These are phyloP conservation scores for Hylia prasina DNA, from an alignment of 2,113 vertebrate genomes.

Conservation along the genomic window DNA sequence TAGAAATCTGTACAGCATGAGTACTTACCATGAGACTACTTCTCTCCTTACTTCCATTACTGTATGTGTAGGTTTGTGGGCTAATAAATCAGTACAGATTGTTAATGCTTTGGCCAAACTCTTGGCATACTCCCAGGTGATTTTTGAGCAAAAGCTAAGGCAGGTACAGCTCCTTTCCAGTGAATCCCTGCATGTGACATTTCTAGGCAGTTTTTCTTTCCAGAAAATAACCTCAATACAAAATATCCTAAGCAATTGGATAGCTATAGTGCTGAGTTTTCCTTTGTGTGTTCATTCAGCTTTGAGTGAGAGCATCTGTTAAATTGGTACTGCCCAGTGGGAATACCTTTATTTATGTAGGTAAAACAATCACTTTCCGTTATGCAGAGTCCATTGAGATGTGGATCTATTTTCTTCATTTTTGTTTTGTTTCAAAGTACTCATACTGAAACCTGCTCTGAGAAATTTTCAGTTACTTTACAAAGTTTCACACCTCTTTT, in stretches of 20 bases:
- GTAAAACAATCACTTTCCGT: neutral
- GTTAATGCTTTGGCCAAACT: neutral
- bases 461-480: neutral
- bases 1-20: neutral
- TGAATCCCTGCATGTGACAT: neutral
- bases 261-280: neutral
- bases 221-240: neutral
- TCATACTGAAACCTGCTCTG: neutral
- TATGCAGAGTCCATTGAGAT: neutral
- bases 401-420: neutral
- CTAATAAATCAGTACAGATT: neutral
- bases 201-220: neutral
- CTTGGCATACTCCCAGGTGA: neutral
- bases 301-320: neutral
- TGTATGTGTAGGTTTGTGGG: neutral
- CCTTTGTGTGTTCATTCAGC: neutral
- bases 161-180: neutral
- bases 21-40: neutral
- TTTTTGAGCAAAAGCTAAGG: neutral
- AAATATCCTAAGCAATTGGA: neutral
- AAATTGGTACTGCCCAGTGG: neutral
- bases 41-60: neutral
- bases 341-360: neutral
- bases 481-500: neutral
- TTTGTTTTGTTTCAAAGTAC: neutral